Evolutionary conservation across 2,888 invertebrate species (phyloP).

Genomic region (Apamea crenata): DNA sequence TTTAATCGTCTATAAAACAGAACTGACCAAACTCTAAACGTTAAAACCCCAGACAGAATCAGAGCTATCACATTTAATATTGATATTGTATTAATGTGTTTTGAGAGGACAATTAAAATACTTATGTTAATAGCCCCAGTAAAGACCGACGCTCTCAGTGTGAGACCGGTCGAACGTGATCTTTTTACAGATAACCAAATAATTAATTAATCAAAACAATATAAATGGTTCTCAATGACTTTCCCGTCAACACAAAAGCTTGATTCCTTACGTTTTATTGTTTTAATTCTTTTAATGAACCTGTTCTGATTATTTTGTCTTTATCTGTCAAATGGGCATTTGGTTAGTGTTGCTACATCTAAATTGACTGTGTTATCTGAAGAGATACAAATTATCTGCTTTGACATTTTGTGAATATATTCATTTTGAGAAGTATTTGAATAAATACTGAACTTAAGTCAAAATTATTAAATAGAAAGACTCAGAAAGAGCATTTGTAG

Average conservation of each 20-base stretch:
- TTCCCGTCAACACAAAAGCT: constrained; percentile 69
- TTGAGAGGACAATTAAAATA: constrained; percentile 83
- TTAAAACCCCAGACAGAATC: constrained; percentile 71
- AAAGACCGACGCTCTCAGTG: constrained; percentile 71
- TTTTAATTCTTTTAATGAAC: constrained; percentile 24
- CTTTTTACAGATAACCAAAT: constrained; percentile 72
- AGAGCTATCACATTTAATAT: constrained; percentile 71
- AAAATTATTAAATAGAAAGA: not conserved
- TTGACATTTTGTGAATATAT: constrained; percentile 12
- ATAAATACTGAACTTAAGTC: constrained; percentile 6
- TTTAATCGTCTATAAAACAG: constrained; percentile 74
- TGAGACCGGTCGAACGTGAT: constrained; percentile 80
- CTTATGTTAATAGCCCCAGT: constrained; percentile 83
- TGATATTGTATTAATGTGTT: constrained; percentile 67
- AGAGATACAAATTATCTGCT: constrained; percentile 6
- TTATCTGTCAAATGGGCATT: constrained; percentile 37
- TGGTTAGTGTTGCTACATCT: constrained; percentile 18
- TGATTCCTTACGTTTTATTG: constrained; percentile 50
- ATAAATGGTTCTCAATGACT: constrained; percentile 77
- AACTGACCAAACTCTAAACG: constrained; percentile 47
- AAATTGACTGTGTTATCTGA: constrained; percentile 37
- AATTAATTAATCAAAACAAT: constrained; percentile 85
- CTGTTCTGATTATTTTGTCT: constrained; percentile 49
- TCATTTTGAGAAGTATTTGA: constrained; percentile 20
- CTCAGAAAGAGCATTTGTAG: not conserved